These are phyloP conservation scores for Patella vulgata DNA, from an alignment of 1,140 invertebrate species.

Conservation along the genomic window DNA sequence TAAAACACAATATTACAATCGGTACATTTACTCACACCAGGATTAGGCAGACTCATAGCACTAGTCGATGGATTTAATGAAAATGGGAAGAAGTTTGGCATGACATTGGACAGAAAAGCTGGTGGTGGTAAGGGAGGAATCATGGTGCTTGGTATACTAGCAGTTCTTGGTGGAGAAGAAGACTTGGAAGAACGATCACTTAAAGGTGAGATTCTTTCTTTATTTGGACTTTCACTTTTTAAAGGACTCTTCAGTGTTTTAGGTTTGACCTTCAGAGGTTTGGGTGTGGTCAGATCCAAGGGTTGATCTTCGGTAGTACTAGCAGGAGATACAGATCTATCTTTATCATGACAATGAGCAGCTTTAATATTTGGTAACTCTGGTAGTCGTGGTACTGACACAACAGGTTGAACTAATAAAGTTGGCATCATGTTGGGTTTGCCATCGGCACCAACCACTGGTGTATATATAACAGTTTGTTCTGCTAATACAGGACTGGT, in stretches of 20 bases:
- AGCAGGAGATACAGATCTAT: neutral
- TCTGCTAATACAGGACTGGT: too few relatives aligned
- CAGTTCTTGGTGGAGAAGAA: too few relatives aligned
- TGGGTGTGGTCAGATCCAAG: constrained; percentile 47
- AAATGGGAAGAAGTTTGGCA: neutral
- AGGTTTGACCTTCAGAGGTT: constrained; percentile 26
- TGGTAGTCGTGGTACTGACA: constrained; percentile 11
- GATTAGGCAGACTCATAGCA: neutral
- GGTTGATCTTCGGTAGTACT: constrained; percentile 38
- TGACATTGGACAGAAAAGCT: neutral
- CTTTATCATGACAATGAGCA: constrained; percentile 4
- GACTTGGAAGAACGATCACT: neutral
- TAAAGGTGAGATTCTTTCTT: neutral
- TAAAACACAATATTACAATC: constrained; percentile 98
- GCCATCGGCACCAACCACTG: constrained; percentile 43
- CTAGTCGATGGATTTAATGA: neutral
- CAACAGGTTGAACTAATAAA: constrained; percentile 44
- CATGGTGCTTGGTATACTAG: too few relatives aligned
- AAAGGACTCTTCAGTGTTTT: constrained; percentile 11
- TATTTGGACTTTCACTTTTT: constrained; percentile 8
- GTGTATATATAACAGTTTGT: constrained; percentile 14
- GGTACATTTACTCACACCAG: constrained; percentile 83
- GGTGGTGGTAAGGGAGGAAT: too few relatives aligned
- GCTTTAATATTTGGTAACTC: neutral
- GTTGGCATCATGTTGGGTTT: constrained; percentile 45